A percentile compares a stretch with the other conserved stretches of the same genome.
Conservation (phyloP, 2,888 invertebrate genomes). For the Entomobrya proxima region DNA sequence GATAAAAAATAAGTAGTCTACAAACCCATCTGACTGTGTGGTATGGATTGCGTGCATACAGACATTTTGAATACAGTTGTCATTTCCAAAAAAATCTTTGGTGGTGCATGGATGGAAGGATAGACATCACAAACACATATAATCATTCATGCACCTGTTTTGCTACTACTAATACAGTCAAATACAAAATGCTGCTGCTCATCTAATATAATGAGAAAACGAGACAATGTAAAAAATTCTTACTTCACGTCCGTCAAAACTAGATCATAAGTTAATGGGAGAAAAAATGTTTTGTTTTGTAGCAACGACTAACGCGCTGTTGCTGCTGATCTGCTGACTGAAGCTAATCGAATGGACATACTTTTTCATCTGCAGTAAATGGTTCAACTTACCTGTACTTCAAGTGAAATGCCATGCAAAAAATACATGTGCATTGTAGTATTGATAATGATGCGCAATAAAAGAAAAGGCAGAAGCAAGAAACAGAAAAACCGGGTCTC, state of each 20-base stretch:
- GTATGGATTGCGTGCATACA: conserved; percentile 44
- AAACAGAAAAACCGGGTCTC: conserved; percentile 63
- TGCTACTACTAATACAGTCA: not conserved
- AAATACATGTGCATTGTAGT: not conserved
- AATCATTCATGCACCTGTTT: conserved; percentile 61
- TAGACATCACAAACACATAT: not conserved
- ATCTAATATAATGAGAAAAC: conserved; percentile 18
- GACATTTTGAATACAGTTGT: conserved; percentile 32
- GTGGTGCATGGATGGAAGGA: not conserved
- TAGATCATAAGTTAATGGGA: conserved; percentile 63
- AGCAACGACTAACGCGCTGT: not conserved
- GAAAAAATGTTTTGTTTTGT: conserved; percentile 53
- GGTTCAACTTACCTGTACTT: conserved; percentile 25
- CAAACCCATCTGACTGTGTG: conserved; percentile 21
- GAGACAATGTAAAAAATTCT: conserved; percentile 28
- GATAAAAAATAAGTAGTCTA: conserved; percentile 13
- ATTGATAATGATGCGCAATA: conserved; percentile 4
- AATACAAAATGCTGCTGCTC: not conserved
- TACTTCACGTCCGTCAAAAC: conserved; percentile 65
- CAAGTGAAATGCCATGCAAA: conserved; percentile 9
- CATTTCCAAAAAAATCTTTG: conserved; percentile 44
- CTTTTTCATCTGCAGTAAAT: conserved; percentile 22
- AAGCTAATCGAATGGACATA: conserved; percentile 38
- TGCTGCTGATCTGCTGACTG: not conserved
- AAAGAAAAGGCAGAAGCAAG: not conserved